Base-by-base conservation (phyloP, 2,888 invertebrate species). In the Cyclophora punctaria region DNA sequence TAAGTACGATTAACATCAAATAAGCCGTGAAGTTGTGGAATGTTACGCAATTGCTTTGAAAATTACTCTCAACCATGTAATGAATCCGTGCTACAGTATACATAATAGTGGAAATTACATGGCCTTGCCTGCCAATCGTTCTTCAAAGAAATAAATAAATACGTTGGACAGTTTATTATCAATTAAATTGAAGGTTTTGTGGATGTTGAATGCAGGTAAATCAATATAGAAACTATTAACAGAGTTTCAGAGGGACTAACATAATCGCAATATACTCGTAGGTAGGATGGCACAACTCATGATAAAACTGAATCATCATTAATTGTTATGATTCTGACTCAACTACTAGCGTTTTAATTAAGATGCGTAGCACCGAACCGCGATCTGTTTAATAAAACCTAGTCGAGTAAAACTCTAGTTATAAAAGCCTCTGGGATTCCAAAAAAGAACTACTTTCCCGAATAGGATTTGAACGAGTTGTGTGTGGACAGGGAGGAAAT, bases 71-170 rank as follows among this genome's bases (percentile, higher is more conserved):
- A 54, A 58, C 55, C 55, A 51, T 56, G 55, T 52, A 53, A 63
- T 59, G 58, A 55, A 62, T 59, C 57, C 48, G 51, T 61, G 60
- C 57, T 57, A 63, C 48, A 52, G 49, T 50, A 50, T 51, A 54
- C 66, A 63, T 61, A 60, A 60, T 59, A 59, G 58, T 67, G 58
- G 54, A 63, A 66, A 67, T 63, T 58, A 60, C 53, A 60, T 58
- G 63, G 58, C 72, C 70, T 69, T 68, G 66, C 49, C 53, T 48
- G 46, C 55, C 63, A 64, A 62, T 58, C 52, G 56, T 58, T 57
- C 37, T 37, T 37, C 37, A 37, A 37, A 37, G 37, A 37, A 37
- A 5, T 37, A 37, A 20, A 37, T 37, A 37, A 37, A 37, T 37
- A 37, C 37, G 5, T 5, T 5, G 4, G 37, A 37, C 37, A 37